Base-by-base conservation (phyloP, 2,113 vertebrate species). In the Malurus melanocephalus region DNA sequence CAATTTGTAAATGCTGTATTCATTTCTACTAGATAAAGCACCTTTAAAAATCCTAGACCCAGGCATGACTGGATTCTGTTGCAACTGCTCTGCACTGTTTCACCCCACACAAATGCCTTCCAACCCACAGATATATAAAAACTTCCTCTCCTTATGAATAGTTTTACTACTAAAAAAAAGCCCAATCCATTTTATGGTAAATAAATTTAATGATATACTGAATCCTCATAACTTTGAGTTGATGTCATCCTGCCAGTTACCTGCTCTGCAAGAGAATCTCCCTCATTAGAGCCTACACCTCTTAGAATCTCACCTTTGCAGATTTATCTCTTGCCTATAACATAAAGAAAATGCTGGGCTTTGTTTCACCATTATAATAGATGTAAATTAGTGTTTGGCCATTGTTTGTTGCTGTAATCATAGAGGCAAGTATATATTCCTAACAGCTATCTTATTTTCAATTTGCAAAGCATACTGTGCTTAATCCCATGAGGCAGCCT, bases 361-460 rank as follows among this genome's bases (percentile, higher is more conserved):
- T 96, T 96, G 94, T 97, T 96, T 96, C 88, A 73, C 73, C 2
- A 1, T 96, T 96, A 89, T 96, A 97, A 96, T 96, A 95, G 95
- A 98, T 97, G 97, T 96, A 98, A 98, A 98, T 98, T 95, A 97
- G 97, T 98, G 96, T 98, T 97, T 97, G 97, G 87, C 87, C 94
- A 97, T 97, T 97, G 97, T 97, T 98, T 97, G 95, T 95, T 89
- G 51, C 80, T 61, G 94, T 97, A 97, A 97, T 98, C 97, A 97
- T 97, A 96, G 92, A 97, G 91, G 94, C 93, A 97, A 96, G 95
- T 96, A 90, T 97, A 95, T 94, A 94, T 96, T 97, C 97, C 96
- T 97, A 98, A 97, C 98, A 98, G 98, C 97, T 97, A 98, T 97
- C 97, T 97, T 97, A 97, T 98, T 98, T 97, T 97, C 98, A 98